Conservation (phyloP, 2,113 vertebrate species). For the Nyctibius bracteatus region DNA sequence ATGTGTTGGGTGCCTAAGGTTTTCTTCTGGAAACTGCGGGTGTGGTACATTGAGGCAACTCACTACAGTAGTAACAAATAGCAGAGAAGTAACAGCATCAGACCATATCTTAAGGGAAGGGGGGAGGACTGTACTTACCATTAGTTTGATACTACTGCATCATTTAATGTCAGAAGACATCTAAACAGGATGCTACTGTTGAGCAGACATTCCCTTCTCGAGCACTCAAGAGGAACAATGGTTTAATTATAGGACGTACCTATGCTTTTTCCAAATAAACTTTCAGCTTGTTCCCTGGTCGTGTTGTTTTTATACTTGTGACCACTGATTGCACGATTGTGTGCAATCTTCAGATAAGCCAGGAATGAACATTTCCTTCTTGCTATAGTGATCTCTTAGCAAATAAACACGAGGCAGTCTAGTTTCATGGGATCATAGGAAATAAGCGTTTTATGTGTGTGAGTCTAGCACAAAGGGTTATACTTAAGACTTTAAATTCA, state of each 20-base stretch:
- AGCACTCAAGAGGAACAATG: slow-evolving; percentile 15
- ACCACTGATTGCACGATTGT: neutral
- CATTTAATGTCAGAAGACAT: slow-evolving; percentile 8
- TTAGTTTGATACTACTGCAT: neutral
- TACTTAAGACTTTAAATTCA: neutral
- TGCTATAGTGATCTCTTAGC: neutral
- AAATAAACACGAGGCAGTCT: neutral
- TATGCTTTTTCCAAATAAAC: slow-evolving; percentile 34
- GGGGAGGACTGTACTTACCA: neutral
- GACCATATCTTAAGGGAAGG: neutral
- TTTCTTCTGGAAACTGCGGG: neutral
- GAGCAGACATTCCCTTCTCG: slow-evolving; percentile 16
- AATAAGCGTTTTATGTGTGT: neutral
- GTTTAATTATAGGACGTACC: slow-evolving; percentile 46
- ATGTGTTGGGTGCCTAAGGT: neutral
- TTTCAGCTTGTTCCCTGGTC: slow-evolving; percentile 23
- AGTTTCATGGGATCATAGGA: neutral
- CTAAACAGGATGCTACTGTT: slow-evolving; percentile 33
- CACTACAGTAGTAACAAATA: neutral
- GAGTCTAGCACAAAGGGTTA: neutral
- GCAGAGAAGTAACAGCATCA: neutral
- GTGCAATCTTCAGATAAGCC: slow-evolving; percentile 13
- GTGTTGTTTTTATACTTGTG: slow-evolving; percentile 30
- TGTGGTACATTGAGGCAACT: neutral
- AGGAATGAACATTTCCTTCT: slow-evolving; percentile 12